These are phyloP conservation scores for Aplochiton taeniatus DNA, from an alignment of 2,797 vertebrate genomes.

Conservation along the genomic window DNA sequence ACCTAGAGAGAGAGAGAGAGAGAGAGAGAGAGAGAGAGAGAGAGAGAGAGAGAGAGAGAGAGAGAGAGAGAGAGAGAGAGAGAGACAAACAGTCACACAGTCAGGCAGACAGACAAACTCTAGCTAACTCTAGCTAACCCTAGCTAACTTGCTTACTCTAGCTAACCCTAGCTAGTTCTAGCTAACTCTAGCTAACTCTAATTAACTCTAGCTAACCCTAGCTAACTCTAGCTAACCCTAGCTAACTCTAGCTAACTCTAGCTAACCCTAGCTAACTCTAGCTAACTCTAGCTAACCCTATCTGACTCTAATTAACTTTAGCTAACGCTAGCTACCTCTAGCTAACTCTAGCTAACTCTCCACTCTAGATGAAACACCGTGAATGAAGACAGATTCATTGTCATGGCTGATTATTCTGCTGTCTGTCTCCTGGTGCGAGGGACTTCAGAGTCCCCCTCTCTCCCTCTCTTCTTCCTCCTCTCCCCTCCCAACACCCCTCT, in stretches of 20 bases:
- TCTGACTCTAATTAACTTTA: too few relatives aligned
- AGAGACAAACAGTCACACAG: slow-evolving; percentile 17
- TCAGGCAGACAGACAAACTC: slow-evolving; percentile 25
- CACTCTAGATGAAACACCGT: slow-evolving; percentile 35
- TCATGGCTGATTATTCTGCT: slow-evolving; percentile 37
- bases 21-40: slow-evolving; percentile 8
- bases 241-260: too few relatives aligned
- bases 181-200: too few relatives aligned
- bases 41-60: slow-evolving; percentile 18
- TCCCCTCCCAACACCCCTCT: neutral
- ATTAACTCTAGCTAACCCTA: too few relatives aligned
- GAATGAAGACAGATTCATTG: slow-evolving; percentile 58
- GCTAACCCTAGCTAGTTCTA: too few relatives aligned
- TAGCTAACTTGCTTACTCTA: too few relatives aligned
- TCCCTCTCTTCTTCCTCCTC: neutral
- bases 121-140: too few relatives aligned
- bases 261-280: too few relatives aligned
- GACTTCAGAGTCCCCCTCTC: neutral
- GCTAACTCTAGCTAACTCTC: slow-evolving; percentile 2
- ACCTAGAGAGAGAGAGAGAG: neutral
- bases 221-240: too few relatives aligned
- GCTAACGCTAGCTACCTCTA: too few relatives aligned
- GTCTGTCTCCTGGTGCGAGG: slow-evolving; percentile 32
- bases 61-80: slow-evolving; percentile 2
- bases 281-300: too few relatives aligned